phyloP scores from a whole-genome alignment of 1,140 invertebrate species.

The Drosophila funebris region DNA sequence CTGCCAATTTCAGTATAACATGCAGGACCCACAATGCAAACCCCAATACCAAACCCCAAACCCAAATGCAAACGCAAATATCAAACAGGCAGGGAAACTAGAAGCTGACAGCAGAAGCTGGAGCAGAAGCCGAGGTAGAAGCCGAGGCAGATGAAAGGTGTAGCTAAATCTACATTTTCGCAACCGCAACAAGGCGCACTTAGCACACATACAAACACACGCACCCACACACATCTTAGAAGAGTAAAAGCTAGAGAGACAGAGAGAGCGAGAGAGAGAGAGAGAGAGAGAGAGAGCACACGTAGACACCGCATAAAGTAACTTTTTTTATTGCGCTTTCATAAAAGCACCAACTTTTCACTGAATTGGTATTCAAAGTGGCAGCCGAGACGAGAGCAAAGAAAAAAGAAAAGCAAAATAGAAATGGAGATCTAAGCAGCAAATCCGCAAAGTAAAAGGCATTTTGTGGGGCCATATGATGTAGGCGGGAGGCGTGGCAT shows the following conservation, averaged over 20 bases:
- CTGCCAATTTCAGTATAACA: slow-evolving; percentile 71
- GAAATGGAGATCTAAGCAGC: slow-evolving; percentile 24
- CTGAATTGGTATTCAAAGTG: slow-evolving; percentile 80
- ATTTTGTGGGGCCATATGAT: slow-evolving; percentile 18
- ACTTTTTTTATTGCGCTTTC: slow-evolving; percentile 80
- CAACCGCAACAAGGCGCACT: slow-evolving; percentile 75
- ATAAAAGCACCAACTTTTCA: slow-evolving; percentile 71
- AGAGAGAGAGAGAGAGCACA: slow-evolving; percentile 34
- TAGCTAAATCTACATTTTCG: slow-evolving; percentile 71
- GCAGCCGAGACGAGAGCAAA: slow-evolving; percentile 43
- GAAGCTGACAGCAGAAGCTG: slow-evolving; percentile 2
- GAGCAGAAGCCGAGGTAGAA: slow-evolving; percentile 13
- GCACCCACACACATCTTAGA: neutral
- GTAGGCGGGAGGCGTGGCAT: neutral
- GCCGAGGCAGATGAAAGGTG: slow-evolving; percentile 29
- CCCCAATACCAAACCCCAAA: neutral
- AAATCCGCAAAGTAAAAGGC: slow-evolving; percentile 72
- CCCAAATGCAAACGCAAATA: slow-evolving; percentile 22
- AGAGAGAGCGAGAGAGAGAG: neutral
- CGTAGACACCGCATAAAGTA: slow-evolving; percentile 75
- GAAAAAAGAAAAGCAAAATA: neutral
- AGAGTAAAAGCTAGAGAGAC: neutral
- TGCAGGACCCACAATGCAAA: slow-evolving; percentile 38
- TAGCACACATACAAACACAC: slow-evolving; percentile 42
- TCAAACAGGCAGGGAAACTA: neutral